Percentiles rank a stretch among this genome's conserved stretches.
Conservation (phyloP, 2,797 vertebrate species). For the Gobio occitaniae region DNA sequence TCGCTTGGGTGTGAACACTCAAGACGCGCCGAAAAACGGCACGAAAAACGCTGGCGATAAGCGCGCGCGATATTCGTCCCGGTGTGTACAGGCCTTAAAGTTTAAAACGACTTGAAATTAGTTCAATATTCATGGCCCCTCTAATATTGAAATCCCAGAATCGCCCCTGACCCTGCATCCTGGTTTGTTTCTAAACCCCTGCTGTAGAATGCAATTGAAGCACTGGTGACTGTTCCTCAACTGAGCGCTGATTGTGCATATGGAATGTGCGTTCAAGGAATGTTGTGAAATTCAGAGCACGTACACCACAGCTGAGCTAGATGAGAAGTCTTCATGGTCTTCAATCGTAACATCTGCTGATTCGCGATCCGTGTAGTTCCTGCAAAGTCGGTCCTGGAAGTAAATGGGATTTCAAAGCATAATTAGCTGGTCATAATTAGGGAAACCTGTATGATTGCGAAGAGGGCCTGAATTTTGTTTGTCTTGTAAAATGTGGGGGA, state of each 20-base stretch:
- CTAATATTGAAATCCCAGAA: too few relatives aligned
- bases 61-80: too few relatives aligned
- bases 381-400: neutral
- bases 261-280: constrained; percentile 36
- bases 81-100: too few relatives aligned
- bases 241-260: neutral
- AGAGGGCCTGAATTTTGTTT: too few relatives aligned
- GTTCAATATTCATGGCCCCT: too few relatives aligned
- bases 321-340: neutral
- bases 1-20: too few relatives aligned
- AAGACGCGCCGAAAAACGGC: too few relatives aligned
- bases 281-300: constrained; percentile 6
- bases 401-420: neutral
- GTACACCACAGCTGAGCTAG: neutral
- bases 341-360: neutral
- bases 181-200: neutral
- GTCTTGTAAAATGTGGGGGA: too few relatives aligned
- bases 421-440: too few relatives aligned
- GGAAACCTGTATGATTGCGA: neutral
- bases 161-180: neutral
- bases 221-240: neutral
- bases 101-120: too few relatives aligned
- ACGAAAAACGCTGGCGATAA: too few relatives aligned
- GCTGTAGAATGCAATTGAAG: neutral
- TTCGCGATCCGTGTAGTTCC: neutral